These are phyloP conservation scores for Oscheius myriophilus DNA, from an alignment of 2,888 invertebrate genomes.

Conservation along the genomic window DNA sequence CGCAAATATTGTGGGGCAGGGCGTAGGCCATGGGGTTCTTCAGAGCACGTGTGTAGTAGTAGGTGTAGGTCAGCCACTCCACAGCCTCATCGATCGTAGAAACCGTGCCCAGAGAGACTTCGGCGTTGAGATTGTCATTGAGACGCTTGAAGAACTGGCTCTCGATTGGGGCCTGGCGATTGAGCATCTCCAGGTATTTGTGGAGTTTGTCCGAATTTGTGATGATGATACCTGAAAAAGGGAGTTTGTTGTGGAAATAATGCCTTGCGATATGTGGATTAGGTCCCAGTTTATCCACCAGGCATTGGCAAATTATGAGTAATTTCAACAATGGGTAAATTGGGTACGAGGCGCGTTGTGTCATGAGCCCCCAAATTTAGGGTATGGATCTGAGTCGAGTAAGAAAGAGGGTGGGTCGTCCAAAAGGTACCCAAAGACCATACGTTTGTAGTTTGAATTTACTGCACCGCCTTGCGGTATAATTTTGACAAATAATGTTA, in stretches of 20 bases:
- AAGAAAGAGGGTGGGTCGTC: no score
- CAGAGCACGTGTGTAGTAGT: constrained; percentile 90
- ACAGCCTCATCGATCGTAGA: constrained; percentile 94
- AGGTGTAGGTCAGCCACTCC: constrained; percentile 96
- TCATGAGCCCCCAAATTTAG: no score
- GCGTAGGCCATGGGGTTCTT: constrained; percentile 87
- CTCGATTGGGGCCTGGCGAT: constrained; percentile 97
- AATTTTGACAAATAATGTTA: no score
- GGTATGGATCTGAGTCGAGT: no score
- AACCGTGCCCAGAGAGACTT: constrained; percentile 83
- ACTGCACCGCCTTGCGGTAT: no score
- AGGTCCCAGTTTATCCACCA: no score
- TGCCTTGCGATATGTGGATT: no score
- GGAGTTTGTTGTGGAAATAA: background rate
- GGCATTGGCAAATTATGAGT: no score
- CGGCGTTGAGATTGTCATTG: constrained; percentile 96
- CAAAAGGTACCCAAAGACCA: no score
- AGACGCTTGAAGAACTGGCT: constrained; percentile 91
- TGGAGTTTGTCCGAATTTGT: constrained; percentile 89
- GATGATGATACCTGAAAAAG: constrained; percentile 89
- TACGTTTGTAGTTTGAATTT: no score
- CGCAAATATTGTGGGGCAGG: constrained; percentile 75
- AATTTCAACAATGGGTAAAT: no score
- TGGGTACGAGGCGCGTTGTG: no score
- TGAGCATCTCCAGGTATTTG: constrained; percentile 88